phyloP scores from a whole-genome alignment of 2,888 invertebrate species.

The Tetanocera ferruginea region DNA sequence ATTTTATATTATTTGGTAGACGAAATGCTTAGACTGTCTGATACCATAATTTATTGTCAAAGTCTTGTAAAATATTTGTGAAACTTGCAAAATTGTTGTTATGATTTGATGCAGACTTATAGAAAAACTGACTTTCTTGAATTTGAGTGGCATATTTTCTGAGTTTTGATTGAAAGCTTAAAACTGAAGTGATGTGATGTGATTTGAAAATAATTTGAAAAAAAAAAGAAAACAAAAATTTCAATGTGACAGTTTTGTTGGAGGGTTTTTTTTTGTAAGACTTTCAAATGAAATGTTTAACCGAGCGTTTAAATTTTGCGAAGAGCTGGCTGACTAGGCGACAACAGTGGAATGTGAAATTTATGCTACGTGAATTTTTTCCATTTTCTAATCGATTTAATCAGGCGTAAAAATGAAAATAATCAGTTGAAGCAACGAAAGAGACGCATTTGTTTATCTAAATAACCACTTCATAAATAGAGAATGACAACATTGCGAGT shows the following conservation, averaged over 20 bases:
- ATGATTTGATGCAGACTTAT: slow-evolving; percentile 37
- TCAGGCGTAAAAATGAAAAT: too few relatives aligned
- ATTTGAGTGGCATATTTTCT: neutral
- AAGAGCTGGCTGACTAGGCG: too few relatives aligned
- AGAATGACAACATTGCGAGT: too few relatives aligned
- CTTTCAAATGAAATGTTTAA: too few relatives aligned
- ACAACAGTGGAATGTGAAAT: too few relatives aligned
- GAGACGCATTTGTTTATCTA: too few relatives aligned
- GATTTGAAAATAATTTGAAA: neutral
- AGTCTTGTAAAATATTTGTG: slow-evolving; percentile 42
- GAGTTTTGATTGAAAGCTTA: neutral
- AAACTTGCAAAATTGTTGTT: slow-evolving; percentile 41
- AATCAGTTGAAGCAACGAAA: too few relatives aligned
- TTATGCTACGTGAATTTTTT: too few relatives aligned
- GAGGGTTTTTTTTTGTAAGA: too few relatives aligned
- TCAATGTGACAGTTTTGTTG: neutral
- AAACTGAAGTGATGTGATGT: neutral
- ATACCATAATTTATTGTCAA: slow-evolving; percentile 43
- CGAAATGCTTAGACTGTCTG: neutral
- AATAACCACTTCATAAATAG: too few relatives aligned
- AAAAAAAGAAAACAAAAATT: neutral
- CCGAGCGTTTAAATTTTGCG: too few relatives aligned
- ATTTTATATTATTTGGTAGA: neutral
- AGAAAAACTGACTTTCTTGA: neutral
- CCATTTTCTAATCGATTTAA: too few relatives aligned